Base-by-base conservation (phyloP, 2,113 vertebrate species). In the Vulpes ferrilata region DNA sequence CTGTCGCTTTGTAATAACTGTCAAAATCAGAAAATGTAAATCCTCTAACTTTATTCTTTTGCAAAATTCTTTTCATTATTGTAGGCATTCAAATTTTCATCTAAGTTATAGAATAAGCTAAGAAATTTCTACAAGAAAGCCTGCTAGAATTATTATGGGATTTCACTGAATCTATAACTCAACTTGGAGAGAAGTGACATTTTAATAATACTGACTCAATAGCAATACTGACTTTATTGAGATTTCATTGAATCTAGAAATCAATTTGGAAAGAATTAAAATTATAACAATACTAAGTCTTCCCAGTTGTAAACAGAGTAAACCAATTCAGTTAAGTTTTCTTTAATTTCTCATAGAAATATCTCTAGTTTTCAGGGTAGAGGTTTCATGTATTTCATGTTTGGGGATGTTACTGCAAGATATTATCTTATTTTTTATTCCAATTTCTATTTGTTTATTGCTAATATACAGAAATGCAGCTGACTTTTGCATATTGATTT, bases 141-240 rank as follows among this genome's bases (percentile, higher is more conserved):
- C 38, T 78, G 16, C 55, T 81, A 32, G 30, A 22, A 74, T 25
- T 81, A 73, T 74, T 90, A 65, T 20, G 62, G 32, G 15, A 83
- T 88, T 80, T 88, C 51, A 82, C 10, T 53, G 19, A 69, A n/a
- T 78, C 69, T 83, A 88, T 60, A 92, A 59, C 43, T 83, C 76
- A 88, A 60, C n/a, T 88, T 82, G 22, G 22, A 81, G 25, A n/a
- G 7, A 92, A 95, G 19, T 73, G 65, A 80, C 65, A 80, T 88
- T 95, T 95, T 88, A 92, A 51, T 53, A 81, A 64, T 73, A 81
- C 7, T 64, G 62, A 92, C 76, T 95, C 88, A 81, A 38, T 57
- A 62, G 13, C 15, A 64, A 74, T 71, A 64, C 20, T 73, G 57
- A 55, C 53, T 86, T 88, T 55, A 76, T 3, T 83, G 67, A 25